A percentile compares a stretch with the other conserved stretches of the same genome.
Evolutionary conservation across 2,888 invertebrate genomes (phyloP).

Genomic region (Psylliodes chrysocephalus): DNA sequence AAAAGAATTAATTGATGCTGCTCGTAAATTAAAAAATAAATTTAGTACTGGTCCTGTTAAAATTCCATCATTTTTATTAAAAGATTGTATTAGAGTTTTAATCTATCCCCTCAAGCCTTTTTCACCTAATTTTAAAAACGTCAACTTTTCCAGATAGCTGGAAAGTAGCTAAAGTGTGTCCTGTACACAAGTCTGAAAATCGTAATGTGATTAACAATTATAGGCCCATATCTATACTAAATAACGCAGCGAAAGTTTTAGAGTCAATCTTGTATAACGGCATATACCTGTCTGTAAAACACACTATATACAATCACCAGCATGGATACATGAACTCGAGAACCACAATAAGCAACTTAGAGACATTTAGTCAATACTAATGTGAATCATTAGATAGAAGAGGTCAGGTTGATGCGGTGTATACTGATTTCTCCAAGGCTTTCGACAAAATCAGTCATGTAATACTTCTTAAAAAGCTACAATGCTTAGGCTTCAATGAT

Average conservation of each 20-base stretch:
- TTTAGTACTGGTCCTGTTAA: conserved; percentile 11
- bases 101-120: conserved; percentile 1
- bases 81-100: conserved; percentile 11
- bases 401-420: conserved; percentile 10
- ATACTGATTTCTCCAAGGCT: conserved; percentile 15
- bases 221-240: conserved; percentile 1
- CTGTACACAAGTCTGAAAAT: conserved; percentile 10
- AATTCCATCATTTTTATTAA: conserved; percentile 18
- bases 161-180: conserved; percentile 11
- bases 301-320: too few species aligned
- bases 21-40: conserved; percentile 10
- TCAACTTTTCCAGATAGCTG: conserved; percentile 17
- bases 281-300: too few species aligned
- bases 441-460: conserved; percentile 10
- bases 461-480: conserved; percentile 4
- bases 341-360: conserved; percentile 3
- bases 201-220: conserved; percentile 3
- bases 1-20: too few species aligned
- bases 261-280: conserved; percentile 12
- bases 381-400: conserved; percentile 6
- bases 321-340: conserved; percentile 10
- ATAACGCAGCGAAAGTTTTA: conserved; percentile 12
- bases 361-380: conserved; percentile 6
- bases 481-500: not conserved
- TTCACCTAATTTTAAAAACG: conserved; percentile 9